phyloP scores from a whole-genome alignment of 2,113 vertebrate genomes.

The Plecotus auritus region DNA sequence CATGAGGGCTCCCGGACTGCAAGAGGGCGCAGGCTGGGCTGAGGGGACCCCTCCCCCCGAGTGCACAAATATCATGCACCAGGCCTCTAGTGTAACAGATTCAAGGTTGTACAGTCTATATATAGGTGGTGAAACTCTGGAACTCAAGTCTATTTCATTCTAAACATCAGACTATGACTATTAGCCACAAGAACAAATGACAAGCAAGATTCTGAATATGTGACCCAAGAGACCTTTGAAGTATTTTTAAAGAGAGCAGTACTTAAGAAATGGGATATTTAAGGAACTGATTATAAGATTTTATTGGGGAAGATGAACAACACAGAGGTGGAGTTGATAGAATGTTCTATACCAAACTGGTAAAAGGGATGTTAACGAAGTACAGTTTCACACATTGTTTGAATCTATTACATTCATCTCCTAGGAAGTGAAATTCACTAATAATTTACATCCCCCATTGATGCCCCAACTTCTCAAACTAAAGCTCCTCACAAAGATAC shows the following conservation, averaged over 20 bases:
- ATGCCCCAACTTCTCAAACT: conserved; percentile 8
- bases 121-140: neutral
- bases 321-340: neutral
- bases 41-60: too few relatives aligned
- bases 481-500: conserved; percentile 4
- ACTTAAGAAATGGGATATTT: conserved; percentile 7
- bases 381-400: conserved; percentile 15
- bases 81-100: neutral
- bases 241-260: conserved; percentile 9
- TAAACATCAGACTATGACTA: neutral
- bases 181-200: neutral
- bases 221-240: neutral
- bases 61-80: too few relatives aligned
- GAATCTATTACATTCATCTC: conserved; percentile 5
- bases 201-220: conserved; percentile 7
- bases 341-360: neutral
- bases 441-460: neutral
- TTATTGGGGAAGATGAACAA: neutral
- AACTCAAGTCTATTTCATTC: conserved; percentile 4
- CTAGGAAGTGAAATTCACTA: conserved; percentile 21
- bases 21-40: too few relatives aligned
- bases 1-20: too few relatives aligned
- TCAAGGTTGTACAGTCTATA: neutral
- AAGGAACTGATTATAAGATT: neutral
- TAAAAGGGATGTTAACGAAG: conserved; percentile 12